Base-by-base conservation (phyloP, 1,140 invertebrate species). In the Planococcus citri region DNA sequence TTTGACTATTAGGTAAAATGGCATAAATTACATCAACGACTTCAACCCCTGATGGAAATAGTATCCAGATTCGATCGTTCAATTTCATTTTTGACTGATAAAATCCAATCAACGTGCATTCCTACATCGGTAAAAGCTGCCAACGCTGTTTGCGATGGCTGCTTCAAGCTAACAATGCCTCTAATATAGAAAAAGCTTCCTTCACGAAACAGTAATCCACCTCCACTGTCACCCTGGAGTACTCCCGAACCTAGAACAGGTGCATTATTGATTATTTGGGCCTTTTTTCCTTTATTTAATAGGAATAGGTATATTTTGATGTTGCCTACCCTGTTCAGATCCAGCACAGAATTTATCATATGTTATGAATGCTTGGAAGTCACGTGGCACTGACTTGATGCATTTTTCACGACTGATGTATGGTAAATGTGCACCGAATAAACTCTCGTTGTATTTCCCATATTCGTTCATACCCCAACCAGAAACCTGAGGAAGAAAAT, bases 291-390 rank as follows among this genome's bases (percentile, higher is more conserved):
- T n/a, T n/a, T n/a, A n/a, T n/a, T n/a, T n/a, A n/a, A n/a, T n/a
- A n/a, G n/a, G n/a, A n/a, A n/a, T 22, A n/a, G 4, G 3, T 3
- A 17, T 22, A 20, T 4, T n/a, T 10, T 20, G n/a, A n/a, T n/a
- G n/a, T 58, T 22, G 17, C 17, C 3, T 58, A 58, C 51, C 51
- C 17, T 6, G 3, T 8, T 58, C 51, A 6, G 51, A 58, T 8
- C 51, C 51, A 58, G 51, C 51, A 58, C 51, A 58, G 17, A 58
- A 58, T 58, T 58, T 58, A 22, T 58, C 51, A 6, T 20, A 58
- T 4, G 51, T 58, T 22, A 58, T 22, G 17, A 58, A 20, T 6
- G 17, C 4, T 58, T n/a, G 4, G 17, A 58, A 58, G 17, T 58
- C 51, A 22, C 3, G 17, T 8, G 17, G 17, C 3, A 58, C 17